Conservation (phyloP, 2,113 vertebrate genomes). For the Chlamydotis undulata region DNA sequence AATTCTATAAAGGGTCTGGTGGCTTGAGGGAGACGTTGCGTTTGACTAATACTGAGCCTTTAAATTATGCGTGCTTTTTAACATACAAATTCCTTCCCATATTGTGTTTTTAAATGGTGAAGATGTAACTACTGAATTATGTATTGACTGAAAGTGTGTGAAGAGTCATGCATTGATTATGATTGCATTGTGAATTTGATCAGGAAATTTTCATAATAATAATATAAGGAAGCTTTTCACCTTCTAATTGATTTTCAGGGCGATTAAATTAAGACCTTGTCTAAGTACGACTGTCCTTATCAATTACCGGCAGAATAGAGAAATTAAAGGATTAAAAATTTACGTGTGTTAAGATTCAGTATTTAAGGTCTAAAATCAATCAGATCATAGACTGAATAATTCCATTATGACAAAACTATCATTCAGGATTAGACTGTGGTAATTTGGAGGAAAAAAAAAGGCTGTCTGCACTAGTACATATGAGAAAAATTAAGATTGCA, state of each 20-base stretch:
- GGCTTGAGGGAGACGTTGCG: neutral
- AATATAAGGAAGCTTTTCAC: slow-evolving; percentile 64
- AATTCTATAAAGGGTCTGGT: neutral
- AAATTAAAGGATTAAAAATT: slow-evolving; percentile 72
- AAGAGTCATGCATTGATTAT: slow-evolving; percentile 58
- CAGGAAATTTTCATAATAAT: slow-evolving; percentile 65
- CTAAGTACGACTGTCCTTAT: slow-evolving; percentile 59
- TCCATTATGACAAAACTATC: slow-evolving; percentile 63
- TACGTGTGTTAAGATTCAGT: slow-evolving; percentile 66
- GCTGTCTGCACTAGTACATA: neutral
- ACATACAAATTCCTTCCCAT: neutral
- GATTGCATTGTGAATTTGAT: slow-evolving; percentile 64
- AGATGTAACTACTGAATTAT: slow-evolving; percentile 48
- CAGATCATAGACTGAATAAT: slow-evolving; percentile 66
- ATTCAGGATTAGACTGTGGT: slow-evolving; percentile 52
- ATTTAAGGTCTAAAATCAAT: slow-evolving; percentile 71
- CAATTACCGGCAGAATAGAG: slow-evolving; percentile 65
- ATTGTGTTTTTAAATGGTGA: neutral
- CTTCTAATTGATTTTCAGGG: slow-evolving; percentile 70
- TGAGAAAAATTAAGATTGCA: neutral
- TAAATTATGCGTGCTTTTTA: slow-evolving; percentile 25
- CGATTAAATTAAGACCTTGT: slow-evolving; percentile 68
- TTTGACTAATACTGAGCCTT: neutral
- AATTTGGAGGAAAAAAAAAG: slow-evolving; percentile 38
- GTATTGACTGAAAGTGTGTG: slow-evolving; percentile 25